phyloP scores from a whole-genome alignment of 1,140 invertebrate genomes.

The Choristoneura fumiferana region DNA sequence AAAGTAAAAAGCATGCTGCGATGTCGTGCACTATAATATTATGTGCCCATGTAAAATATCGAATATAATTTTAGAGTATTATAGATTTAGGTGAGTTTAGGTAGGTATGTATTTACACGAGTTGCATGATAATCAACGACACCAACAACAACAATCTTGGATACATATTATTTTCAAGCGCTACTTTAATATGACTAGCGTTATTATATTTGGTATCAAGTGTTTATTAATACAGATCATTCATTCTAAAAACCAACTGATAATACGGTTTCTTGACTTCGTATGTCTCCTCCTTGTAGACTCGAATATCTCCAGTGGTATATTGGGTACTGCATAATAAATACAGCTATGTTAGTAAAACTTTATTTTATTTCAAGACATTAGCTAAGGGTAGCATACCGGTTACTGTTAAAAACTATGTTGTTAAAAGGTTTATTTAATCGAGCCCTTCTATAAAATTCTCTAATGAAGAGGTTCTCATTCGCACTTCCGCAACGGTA shows the following conservation, averaged over 20 bases:
- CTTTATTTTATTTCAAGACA: neutral
- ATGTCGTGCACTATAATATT: constrained; percentile 59
- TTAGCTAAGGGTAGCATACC: constrained; percentile 5
- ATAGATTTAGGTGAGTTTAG: constrained; percentile 35
- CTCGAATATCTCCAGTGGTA: constrained; percentile 79
- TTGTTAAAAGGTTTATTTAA: neutral
- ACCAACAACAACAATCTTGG: constrained; percentile 45
- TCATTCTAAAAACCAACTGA: constrained; percentile 79
- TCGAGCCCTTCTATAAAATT: neutral
- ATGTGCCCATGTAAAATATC: constrained; percentile 36
- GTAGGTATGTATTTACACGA: constrained; percentile 21
- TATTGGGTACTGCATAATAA: constrained; percentile 79
- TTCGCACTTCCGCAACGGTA: neutral
- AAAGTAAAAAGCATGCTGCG: constrained; percentile 52
- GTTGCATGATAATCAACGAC: constrained; percentile 41
- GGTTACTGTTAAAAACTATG: neutral
- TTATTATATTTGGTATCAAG: constrained; percentile 50
- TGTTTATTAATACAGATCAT: constrained; percentile 43
- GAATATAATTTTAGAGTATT: constrained; percentile 53
- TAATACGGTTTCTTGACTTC: constrained; percentile 78
- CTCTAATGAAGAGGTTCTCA: neutral
- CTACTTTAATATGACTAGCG: constrained; percentile 57
- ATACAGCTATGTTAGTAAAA: constrained; percentile 71
- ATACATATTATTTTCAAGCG: constrained; percentile 52
- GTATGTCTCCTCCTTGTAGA: constrained; percentile 75